Evolutionary conservation across 2,888 invertebrate species (phyloP), one percentile per base, ranked within the genome.

Genomic region (Oligia strigilis): DNA sequence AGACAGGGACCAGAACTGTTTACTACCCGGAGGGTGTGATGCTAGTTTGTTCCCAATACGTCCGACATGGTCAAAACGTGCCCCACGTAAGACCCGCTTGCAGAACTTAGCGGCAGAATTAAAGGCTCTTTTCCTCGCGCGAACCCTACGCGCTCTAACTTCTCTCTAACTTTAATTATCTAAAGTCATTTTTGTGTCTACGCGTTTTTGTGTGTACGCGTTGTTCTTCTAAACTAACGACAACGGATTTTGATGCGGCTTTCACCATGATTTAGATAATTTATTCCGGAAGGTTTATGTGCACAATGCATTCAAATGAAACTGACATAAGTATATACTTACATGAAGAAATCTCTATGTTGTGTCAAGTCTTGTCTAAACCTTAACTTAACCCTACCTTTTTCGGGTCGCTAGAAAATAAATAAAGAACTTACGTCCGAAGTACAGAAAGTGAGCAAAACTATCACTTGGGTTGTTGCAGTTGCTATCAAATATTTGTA

Each of bases 391-490:
- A 4, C 58, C 4, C n/a, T 19, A 13, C 23, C 8, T 9, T 23
- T 65, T 65, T 23, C 5, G n/a, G 40, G 13, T 43, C 4, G n/a
- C 17, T 72, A n/a, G 19, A 19, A 72, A 62, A 70, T 49, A 70
- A 13, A 49, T 55, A 40, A 91, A 90, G 75, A 90, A 91, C 78
- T 85, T 86, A 93, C 93, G 77, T 55, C 80, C 29, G 72, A 83
- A 71, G 76, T 90, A 91, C 2, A 92, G 40, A 6, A 90, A 43
- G 58, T 91, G 85, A 69, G 84, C 79, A 9, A 91, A 43, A n/a
- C 85, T 81, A 82, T 93, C 93, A 75, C 87, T 91, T 0, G 87
- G 80, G 64, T 92, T 90, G 40, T 66, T 62, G 78, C 93, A 93
- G 36, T 81, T 65, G 19, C 86, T 73, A 46, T 76, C 70, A 36